Conservation (phyloP, 2,113 vertebrate species). For the Bostrychus sinensis region DNA sequence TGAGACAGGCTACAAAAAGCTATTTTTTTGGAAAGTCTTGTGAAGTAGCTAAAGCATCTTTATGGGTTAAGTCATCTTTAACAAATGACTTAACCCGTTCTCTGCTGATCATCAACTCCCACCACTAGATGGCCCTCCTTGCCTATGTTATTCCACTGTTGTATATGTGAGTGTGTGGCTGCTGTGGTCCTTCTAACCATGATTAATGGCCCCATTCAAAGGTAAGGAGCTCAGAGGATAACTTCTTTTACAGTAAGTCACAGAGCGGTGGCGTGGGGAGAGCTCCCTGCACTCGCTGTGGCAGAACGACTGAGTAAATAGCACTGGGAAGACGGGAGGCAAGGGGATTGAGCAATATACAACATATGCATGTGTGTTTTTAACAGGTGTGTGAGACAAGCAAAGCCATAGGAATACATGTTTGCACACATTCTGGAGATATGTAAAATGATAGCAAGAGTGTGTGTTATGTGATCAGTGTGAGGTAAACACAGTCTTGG, state of each 20-base stretch:
- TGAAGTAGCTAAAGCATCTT: too few species aligned
- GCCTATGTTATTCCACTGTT: conserved; percentile 11
- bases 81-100: not conserved
- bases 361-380: conserved; percentile 26
- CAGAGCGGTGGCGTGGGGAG: conserved; percentile 59
- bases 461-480: conserved; percentile 15
- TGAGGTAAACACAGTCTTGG: conserved; percentile 39
- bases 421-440: conserved; percentile 1
- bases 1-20: conserved; percentile 25
- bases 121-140: conserved; percentile 64
- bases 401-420: not conserved
- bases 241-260: conserved; percentile 77
- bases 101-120: not conserved
- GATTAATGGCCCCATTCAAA: conserved; percentile 79
- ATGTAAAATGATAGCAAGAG: conserved; percentile 13
- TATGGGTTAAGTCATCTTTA: too few species aligned
- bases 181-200: conserved; percentile 70
- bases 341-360: conserved; percentile 21
- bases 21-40: too few species aligned
- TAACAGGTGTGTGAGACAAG: conserved; percentile 23
- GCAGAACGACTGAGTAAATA: conserved; percentile 60
- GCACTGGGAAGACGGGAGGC: conserved; percentile 44
- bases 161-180: conserved; percentile 24
- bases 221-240: conserved; percentile 76
- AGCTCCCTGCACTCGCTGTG: conserved; percentile 41